These are phyloP conservation scores for Dendrolimus pini DNA, from an alignment of 2,888 invertebrate genomes.

Conservation along the genomic window DNA sequence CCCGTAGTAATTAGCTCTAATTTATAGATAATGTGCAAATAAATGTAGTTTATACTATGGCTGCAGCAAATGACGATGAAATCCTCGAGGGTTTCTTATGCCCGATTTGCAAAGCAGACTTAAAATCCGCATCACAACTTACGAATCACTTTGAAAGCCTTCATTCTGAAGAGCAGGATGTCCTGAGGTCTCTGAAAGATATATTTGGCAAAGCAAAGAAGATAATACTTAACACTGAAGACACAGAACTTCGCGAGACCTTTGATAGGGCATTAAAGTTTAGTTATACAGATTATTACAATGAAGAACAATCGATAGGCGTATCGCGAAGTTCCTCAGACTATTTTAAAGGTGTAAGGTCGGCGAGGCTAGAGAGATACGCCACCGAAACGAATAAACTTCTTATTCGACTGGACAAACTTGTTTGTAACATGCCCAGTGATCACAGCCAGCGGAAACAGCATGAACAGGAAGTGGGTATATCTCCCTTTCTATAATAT, in stretches of 20 bases:
- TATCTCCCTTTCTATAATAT: not conserved
- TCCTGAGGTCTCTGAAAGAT: constrained; percentile 87
- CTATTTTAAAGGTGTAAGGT: constrained; percentile 83
- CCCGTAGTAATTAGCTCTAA: too few relatives aligned
- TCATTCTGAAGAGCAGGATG: constrained; percentile 92
- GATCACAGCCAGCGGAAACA: constrained; percentile 85
- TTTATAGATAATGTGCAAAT: constrained; percentile 2
- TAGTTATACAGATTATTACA: constrained; percentile 48
- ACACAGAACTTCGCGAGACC: constrained; percentile 77
- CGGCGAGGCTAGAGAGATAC: constrained; percentile 85
- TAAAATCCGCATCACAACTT: constrained; percentile 88
- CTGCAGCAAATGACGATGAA: constrained; percentile 67
- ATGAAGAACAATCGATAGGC: constrained; percentile 80
- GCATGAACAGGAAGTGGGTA: constrained; percentile 79
- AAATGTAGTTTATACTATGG: constrained; percentile 34
- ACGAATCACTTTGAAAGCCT: constrained; percentile 92
- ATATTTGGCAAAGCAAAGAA: constrained; percentile 94
- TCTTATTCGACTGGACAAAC: constrained; percentile 93
- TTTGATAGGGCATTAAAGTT: constrained; percentile 74
- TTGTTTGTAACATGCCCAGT: constrained; percentile 87
- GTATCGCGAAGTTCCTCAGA: constrained; percentile 80
- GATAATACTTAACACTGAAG: constrained; percentile 49
- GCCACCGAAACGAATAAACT: constrained; percentile 97
- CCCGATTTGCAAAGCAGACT: constrained; percentile 94
- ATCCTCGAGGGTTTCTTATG: constrained; percentile 96